phyloP scores from a whole-genome alignment of 2,113 vertebrate species.

The Ophthalmolycus amberensis region DNA sequence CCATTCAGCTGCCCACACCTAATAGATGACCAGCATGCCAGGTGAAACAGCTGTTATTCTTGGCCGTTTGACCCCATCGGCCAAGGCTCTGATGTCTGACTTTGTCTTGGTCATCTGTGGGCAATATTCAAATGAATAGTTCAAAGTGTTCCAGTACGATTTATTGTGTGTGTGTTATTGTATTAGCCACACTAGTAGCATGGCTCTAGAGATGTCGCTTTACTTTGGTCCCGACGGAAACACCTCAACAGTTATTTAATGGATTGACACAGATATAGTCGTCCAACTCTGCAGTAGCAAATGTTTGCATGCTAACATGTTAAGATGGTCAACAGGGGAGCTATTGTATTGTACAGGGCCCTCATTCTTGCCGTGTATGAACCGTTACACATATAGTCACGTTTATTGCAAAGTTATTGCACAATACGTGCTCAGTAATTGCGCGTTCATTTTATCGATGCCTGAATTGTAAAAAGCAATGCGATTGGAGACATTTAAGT shows the following conservation, averaged over 20 bases:
- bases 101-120: background rate
- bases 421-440: background rate
- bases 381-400: background rate
- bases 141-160: background rate
- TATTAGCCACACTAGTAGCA: background rate
- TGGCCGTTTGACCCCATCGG: background rate
- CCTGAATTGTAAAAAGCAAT: background rate
- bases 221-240: background rate
- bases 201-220: too few species aligned
- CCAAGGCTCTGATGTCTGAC: background rate
- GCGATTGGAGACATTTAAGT: background rate
- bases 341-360: background rate
- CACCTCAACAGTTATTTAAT: background rate
- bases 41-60: slow-evolving; percentile 52
- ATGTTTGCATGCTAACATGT: background rate
- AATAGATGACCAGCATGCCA: slow-evolving; percentile 11
- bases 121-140: slow-evolving; percentile 4
- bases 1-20: slow-evolving; percentile 29
- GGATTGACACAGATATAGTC: background rate
- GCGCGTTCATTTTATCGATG: background rate
- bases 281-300: background rate
- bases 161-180: background rate
- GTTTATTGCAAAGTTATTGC: background rate
- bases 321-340: background rate
- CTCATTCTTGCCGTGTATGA: background rate